phyloP scores from a whole-genome alignment of 1,140 invertebrate genomes.

The Solenopsis fugax region DNA sequence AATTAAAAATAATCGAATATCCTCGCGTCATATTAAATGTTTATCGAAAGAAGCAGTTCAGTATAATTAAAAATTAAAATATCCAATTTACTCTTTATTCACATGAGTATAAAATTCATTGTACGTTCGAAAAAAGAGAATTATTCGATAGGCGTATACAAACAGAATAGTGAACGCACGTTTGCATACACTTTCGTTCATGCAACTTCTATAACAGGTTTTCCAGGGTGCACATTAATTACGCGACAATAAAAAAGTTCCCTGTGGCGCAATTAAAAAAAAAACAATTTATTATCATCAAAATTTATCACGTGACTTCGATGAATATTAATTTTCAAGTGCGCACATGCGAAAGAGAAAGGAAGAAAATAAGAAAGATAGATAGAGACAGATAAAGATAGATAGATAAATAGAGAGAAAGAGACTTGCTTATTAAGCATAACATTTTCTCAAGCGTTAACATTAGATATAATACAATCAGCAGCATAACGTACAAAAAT shows the following conservation, averaged over 20 bases:
- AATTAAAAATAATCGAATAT: not conserved
- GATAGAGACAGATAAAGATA: not conserved
- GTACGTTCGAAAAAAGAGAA: not conserved
- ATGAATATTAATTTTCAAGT: constrained; percentile 55
- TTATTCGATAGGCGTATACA: not conserved
- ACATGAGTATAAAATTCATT: not conserved
- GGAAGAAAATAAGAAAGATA: no score
- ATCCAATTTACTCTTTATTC: not conserved
- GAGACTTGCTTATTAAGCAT: no score
- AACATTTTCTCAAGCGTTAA: no score
- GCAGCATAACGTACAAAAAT: no score
- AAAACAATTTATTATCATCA: constrained; percentile 45
- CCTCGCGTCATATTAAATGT: not conserved
- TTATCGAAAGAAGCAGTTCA: not conserved
- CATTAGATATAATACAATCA: no score
- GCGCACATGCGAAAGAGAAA: not conserved
- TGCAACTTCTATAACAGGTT: constrained; percentile 44
- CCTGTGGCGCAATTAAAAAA: constrained; percentile 48
- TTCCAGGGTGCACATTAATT: constrained; percentile 52
- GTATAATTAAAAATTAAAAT: not conserved
- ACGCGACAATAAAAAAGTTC: constrained; percentile 58
- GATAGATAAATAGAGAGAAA: not conserved
- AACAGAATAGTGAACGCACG: constrained; percentile 24
- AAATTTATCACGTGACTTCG: constrained; percentile 42
- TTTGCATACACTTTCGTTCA: constrained; percentile 31